Evolutionary conservation across 2,888 invertebrate genomes (phyloP).

Genomic region (Rhimphoctona megacephalus): DNA sequence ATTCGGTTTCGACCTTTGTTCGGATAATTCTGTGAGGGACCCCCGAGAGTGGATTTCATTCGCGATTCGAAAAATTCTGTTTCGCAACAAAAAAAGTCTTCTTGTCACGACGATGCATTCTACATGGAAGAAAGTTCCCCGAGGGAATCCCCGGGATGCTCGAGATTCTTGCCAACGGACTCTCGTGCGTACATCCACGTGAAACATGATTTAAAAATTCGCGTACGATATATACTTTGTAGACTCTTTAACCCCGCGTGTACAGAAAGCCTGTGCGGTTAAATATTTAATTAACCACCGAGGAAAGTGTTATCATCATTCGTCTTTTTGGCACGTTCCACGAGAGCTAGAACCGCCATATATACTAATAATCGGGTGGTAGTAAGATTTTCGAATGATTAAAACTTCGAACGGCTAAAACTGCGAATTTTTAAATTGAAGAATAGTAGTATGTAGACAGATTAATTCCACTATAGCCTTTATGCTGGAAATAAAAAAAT

Average conservation of each 20-base stretch:
- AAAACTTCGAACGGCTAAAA: too few species aligned
- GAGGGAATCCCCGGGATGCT: constrained; percentile 54
- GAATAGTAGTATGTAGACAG: too few species aligned
- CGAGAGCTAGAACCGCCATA: constrained; percentile 26
- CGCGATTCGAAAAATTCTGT: constrained; percentile 68
- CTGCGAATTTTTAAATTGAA: too few species aligned
- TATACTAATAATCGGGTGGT: too few species aligned
- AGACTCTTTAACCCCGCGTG: constrained; percentile 36
- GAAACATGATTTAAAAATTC: constrained; percentile 41
- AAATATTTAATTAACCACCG: constrained; percentile 66
- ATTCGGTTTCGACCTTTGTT: constrained; percentile 50
- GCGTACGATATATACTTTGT: neutral
- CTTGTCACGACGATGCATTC: constrained; percentile 8
- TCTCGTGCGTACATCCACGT: constrained; percentile 26
- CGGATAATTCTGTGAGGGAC: neutral
- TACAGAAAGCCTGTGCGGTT: constrained; percentile 31
- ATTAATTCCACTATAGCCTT: too few species aligned
- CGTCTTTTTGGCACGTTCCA: constrained; percentile 66
- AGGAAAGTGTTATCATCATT: constrained; percentile 49
- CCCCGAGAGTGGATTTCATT: constrained; percentile 38
- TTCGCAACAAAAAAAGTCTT: constrained; percentile 60
- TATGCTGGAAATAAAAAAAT: too few species aligned
- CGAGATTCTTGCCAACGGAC: constrained; percentile 62
- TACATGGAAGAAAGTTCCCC: constrained; percentile 13
- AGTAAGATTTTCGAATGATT: too few species aligned